phyloP scores from a whole-genome alignment of 2,888 invertebrate genomes.

The Hololepta plana region DNA sequence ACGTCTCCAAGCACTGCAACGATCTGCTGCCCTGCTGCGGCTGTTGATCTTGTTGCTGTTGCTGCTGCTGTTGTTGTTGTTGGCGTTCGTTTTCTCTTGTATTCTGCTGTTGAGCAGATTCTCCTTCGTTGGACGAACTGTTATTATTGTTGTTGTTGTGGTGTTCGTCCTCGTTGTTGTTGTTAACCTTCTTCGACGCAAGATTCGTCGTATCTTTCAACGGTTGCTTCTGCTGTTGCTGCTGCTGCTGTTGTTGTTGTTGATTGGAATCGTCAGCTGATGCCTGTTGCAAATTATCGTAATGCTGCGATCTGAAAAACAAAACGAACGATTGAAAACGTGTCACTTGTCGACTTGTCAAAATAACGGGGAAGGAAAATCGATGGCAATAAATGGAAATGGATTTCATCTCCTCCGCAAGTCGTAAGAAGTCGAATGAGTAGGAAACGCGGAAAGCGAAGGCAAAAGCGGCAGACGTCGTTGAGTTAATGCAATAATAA shows the following conservation, averaged over 20 bases:
- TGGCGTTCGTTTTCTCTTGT: constrained; percentile 4
- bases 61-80: constrained; percentile 9
- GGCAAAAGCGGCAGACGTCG: too few relatives aligned
- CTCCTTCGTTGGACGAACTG: constrained; percentile 23
- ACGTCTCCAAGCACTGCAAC: constrained; percentile 50
- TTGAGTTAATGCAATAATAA: too few relatives aligned
- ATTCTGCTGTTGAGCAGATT: constrained; percentile 7
- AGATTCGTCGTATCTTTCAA: constrained; percentile 28
- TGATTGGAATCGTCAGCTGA: constrained; percentile 26
- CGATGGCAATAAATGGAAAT: too few relatives aligned
- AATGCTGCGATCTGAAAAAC: constrained; percentile 41
- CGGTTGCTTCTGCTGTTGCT: constrained; percentile 24
- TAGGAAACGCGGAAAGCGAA: too few relatives aligned
- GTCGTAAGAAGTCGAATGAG: too few relatives aligned
- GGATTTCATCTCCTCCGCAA: too few relatives aligned
- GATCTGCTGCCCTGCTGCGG: constrained; percentile 26
- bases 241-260: constrained; percentile 27
- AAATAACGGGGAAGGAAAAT: too few relatives aligned
- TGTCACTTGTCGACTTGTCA: too few relatives aligned
- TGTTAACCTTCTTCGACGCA: constrained; percentile 18
- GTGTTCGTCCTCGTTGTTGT: constrained; percentile 17
- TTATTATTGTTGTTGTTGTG: constrained; percentile 20
- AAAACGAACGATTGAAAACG: too few relatives aligned
- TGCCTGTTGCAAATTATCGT: constrained; percentile 38
- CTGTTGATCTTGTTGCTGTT: constrained; percentile 6